Base-by-base conservation (phyloP, 2,113 vertebrate species). In the Axis porcinus region DNA sequence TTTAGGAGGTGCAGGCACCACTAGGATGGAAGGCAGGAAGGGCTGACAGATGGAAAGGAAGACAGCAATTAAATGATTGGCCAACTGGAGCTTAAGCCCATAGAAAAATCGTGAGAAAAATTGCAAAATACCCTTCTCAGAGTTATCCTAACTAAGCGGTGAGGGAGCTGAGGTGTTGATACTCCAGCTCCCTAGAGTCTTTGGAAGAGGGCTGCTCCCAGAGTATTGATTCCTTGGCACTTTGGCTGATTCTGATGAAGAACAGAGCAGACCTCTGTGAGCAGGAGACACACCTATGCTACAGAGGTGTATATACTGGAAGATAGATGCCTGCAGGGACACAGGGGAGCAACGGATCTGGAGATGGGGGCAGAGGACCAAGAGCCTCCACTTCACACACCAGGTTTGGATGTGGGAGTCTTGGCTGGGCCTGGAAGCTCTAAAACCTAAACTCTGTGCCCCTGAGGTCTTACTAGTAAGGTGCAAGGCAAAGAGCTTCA, bases 301-400 rank as follows among this genome's bases (percentile, higher is more conserved):
- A 27, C 83, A 43, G 23, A 82, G 60, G 16, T 3, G 27, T 0
- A 2, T 43, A 12, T 6, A 13, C 28, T 40, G 36, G 36, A 9
- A 30, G 47, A 4, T 3, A 12, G 50, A 83, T 30, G 30, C 60
- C 25, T 15, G 1, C 14, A 45, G 67, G 57, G 30, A 43, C 40
- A 17, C 23, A 28, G 1, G 2, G 12, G 43, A 62, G 6, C 3
- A 58, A 9, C 3, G 25, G 33, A 1, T 45, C 52, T 30, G 45
- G 13, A 88, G 50, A 13, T 0, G 7, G 0, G 28, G 4, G 21
- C 28, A 40, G 36, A 81, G 40, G 11, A 25, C 13, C 12, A 15
- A 25, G 30, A 40, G 25, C 27, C 7, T n/a, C n/a, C 7, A 28
- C 25, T 27, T 43, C 36, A 11, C 60, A 15, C 7, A 7, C 13